A percentile compares a stretch with the other conserved stretches of the same genome.
Evolutionary conservation across 2,888 invertebrate species (phyloP).

Genomic region (Acholoe squamosa): DNA sequence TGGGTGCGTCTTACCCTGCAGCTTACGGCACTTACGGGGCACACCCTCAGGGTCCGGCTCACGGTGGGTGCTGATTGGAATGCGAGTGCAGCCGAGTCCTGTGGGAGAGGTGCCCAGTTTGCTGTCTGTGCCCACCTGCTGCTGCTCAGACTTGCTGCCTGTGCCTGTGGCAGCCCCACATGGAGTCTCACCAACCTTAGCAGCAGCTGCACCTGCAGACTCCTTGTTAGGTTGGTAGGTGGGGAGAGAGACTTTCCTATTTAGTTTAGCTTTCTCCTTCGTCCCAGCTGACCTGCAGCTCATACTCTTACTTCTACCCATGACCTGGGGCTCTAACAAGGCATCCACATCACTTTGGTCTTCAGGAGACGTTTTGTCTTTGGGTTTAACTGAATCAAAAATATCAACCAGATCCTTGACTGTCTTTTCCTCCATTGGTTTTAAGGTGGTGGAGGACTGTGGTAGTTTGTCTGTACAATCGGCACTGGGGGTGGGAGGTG

Average conservation of each 20-base stretch:
- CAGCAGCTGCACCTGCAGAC: too few species aligned
- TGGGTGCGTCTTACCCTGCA: slow-evolving; percentile 62
- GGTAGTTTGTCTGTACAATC: neutral
- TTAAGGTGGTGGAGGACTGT: neutral
- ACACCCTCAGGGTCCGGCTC: slow-evolving; percentile 42
- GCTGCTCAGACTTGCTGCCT: too few species aligned
- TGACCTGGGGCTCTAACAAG: neutral
- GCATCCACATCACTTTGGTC: neutral
- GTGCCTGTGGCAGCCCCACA: too few species aligned
- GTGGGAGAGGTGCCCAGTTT: neutral
- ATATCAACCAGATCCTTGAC: slow-evolving; percentile 49
- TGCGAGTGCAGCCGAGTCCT: neutral
- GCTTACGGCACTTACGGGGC: slow-evolving; percentile 59
- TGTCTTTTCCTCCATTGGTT: slow-evolving; percentile 31
- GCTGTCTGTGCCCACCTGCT: neutral
- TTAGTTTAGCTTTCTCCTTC: neutral
- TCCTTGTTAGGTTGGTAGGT: neutral
- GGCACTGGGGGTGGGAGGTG: neutral
- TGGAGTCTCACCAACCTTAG: too few species aligned
- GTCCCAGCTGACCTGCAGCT: neutral
- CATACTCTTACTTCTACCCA: neutral
- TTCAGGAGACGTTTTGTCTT: slow-evolving; percentile 22
- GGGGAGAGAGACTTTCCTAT: neutral
- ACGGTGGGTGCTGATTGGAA: slow-evolving; percentile 44
- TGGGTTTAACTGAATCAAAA: slow-evolving; percentile 26